These are phyloP conservation scores for Macroglossus sobrinus DNA, from an alignment of 2,113 vertebrate species.

Conservation along the genomic window DNA sequence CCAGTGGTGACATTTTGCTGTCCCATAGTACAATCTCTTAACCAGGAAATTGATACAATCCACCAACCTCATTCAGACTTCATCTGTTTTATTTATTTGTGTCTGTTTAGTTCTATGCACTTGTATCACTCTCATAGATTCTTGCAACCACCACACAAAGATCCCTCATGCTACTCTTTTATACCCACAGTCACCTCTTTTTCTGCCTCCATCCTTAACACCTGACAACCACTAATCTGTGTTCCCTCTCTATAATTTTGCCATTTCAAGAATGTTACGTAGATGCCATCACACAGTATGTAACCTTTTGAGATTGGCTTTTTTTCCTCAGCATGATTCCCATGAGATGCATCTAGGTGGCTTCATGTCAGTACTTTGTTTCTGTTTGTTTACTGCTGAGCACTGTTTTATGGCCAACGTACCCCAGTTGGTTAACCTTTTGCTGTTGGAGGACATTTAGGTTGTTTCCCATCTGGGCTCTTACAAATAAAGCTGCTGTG, in stretches of 20 bases:
- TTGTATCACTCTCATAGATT: neutral
- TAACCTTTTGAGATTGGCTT: neutral
- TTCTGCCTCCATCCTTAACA: neutral
- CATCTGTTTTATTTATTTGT: too few relatives aligned
- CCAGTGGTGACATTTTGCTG: neutral
- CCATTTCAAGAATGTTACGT: neutral
- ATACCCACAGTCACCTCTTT: neutral
- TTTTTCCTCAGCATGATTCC: neutral
- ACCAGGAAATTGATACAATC: neutral
- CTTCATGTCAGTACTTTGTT: too few relatives aligned
- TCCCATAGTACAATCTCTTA: neutral
- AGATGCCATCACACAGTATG: too few relatives aligned
- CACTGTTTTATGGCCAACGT: fast-evolving
- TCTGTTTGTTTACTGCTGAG: neutral
- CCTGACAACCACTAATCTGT: neutral
- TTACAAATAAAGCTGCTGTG: neutral
- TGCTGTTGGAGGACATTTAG: neutral
- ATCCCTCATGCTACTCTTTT: neutral
- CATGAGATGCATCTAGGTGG: too few relatives aligned
- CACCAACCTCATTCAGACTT: neutral
- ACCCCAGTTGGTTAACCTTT: neutral
- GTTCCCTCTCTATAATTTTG: neutral
- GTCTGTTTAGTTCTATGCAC: neutral
- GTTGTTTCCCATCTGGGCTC: neutral
- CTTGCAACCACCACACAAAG: neutral